Conservation (phyloP, 92 coral and sea anemone species). For the Phenganax marumi region DNA sequence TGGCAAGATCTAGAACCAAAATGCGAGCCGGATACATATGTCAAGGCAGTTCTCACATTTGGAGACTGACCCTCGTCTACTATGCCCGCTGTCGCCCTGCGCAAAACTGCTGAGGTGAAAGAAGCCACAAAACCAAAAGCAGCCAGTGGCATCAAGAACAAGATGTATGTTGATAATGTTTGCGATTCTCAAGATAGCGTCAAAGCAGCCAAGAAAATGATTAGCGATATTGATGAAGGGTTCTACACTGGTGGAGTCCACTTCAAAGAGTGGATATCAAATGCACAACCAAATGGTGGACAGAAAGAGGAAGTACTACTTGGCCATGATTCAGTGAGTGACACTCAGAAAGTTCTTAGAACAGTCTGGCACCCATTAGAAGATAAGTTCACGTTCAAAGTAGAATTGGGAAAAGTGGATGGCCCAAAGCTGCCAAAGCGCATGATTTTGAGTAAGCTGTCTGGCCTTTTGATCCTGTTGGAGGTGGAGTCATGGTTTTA, state of each 20-base stretch:
- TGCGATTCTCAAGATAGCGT: constrained; percentile 5
- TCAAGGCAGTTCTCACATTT: constrained; percentile 47
- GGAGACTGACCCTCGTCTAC: constrained; percentile 41
- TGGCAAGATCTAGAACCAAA: constrained; percentile 42
- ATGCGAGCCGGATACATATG: constrained; percentile 52
- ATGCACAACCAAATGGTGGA: not conserved
- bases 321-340: not conserved
- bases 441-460: constrained; percentile 49
- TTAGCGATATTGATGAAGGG: constrained; percentile 10
- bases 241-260: constrained; percentile 1
- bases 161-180: not conserved
- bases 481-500: constrained; percentile 44
- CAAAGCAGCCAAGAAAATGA: not conserved
- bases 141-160: not conserved
- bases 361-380: constrained; percentile 43
- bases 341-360: constrained; percentile 40
- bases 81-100: not conserved
- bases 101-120: constrained; percentile 2
- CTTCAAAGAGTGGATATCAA: constrained; percentile 11
- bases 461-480: constrained; percentile 62
- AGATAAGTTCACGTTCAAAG: constrained; percentile 39
- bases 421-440: constrained; percentile 27
- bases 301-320: constrained; percentile 9
- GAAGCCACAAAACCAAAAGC: not conserved
- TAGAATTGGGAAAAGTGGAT: constrained; percentile 5